Conservation (phyloP, 2,113 vertebrate genomes). For the Pollachius pollachius region DNA sequence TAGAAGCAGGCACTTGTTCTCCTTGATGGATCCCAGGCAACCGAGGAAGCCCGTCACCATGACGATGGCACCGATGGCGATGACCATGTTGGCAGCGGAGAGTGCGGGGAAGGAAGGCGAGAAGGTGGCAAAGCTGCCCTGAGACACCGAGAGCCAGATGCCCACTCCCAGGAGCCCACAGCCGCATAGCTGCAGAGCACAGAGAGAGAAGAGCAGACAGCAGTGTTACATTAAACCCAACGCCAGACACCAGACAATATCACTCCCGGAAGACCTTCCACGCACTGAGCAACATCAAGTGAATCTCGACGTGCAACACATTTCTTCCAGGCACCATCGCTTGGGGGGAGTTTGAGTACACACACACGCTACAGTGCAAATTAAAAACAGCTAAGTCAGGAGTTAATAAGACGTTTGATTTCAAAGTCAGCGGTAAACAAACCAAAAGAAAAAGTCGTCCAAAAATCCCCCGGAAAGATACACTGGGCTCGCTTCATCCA, state of each 20-base stretch:
- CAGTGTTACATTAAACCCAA: too few species aligned
- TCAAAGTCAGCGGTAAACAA: neutral
- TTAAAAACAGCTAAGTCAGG: too few species aligned
- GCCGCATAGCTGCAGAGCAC: constrained; percentile 86
- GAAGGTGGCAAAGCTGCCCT: constrained; percentile 98
- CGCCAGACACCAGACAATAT: too few species aligned
- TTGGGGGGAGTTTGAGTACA: too few species aligned
- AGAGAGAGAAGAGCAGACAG: constrained; percentile 52
- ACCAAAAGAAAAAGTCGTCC: neutral
- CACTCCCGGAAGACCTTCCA: neutral
- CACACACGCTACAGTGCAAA: too few species aligned
- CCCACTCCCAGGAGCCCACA: constrained; percentile 96
- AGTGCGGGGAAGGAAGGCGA: constrained; percentile 94
- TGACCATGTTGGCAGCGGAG: constrained; percentile 96
- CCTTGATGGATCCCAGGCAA: constrained; percentile 98
- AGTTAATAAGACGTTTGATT: too few species aligned
- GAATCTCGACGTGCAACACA: too few species aligned
- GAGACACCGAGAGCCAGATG: constrained; percentile 98
- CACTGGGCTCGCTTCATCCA: constrained; percentile 23
- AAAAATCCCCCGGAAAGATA: constrained; percentile 1
- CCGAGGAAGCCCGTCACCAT: constrained; percentile 98
- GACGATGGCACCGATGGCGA: constrained; percentile 89
- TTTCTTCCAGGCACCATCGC: too few species aligned
- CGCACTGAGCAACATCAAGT: too few species aligned
- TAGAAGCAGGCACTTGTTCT: constrained; percentile 99